Conservation (phyloP, 2,888 invertebrate species). For the Trichopoda pennipes region DNA sequence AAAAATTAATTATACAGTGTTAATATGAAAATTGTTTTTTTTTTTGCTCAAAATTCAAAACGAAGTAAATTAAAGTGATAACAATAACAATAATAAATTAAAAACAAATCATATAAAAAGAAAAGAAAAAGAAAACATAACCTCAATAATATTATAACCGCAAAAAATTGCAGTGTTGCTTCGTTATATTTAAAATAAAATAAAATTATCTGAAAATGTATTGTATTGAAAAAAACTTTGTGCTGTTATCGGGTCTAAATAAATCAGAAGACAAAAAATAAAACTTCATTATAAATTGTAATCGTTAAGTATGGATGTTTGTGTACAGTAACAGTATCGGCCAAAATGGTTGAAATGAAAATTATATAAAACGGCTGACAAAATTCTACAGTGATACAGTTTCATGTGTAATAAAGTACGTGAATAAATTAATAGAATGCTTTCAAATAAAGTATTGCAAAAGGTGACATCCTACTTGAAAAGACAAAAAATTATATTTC, state of each 20-base stretch:
- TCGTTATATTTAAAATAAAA: conserved; percentile 19
- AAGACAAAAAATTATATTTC: too few species aligned
- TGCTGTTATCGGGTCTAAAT: conserved; percentile 27
- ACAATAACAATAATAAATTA: neutral
- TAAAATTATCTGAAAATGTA: neutral
- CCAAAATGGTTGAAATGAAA: neutral
- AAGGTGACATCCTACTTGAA: too few species aligned
- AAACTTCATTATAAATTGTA: conserved; percentile 17
- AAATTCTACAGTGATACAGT: too few species aligned
- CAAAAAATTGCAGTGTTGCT: conserved; percentile 36
- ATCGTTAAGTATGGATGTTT: neutral
- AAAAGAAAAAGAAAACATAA: conserved; percentile 33
- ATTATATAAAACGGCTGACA: neutral
- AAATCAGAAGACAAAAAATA: conserved; percentile 23
- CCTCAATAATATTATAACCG: conserved; percentile 44
- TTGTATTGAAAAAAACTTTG: conserved; percentile 17
- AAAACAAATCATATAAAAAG: neutral
- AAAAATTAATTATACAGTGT: too few species aligned
- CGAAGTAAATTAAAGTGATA: conserved; percentile 14
- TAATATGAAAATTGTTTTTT: conserved; percentile 24
- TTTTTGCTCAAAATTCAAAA: conserved; percentile 16
- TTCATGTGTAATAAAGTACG: too few species aligned
- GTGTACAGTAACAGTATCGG: neutral
- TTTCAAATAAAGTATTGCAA: too few species aligned
- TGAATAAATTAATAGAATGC: too few species aligned